These are phyloP conservation scores for Cryptocephalus moraei DNA, from an alignment of 2,888 invertebrate genomes.

Conservation along the genomic window DNA sequence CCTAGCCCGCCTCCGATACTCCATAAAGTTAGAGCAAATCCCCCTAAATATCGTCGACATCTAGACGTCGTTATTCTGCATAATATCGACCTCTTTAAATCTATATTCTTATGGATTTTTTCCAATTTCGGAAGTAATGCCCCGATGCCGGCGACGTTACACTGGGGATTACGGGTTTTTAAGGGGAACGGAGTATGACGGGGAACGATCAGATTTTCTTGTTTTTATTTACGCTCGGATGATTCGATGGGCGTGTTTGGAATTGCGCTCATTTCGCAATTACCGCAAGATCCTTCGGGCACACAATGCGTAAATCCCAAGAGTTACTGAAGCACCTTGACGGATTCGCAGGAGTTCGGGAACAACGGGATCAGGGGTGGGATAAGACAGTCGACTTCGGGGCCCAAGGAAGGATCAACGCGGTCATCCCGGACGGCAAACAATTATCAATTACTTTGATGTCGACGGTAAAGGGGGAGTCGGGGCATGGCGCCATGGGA, in stretches of 20 bases:
- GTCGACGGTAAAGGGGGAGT: too few species aligned
- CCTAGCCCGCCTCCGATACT: conserved; percentile 28
- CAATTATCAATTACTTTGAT: neutral
- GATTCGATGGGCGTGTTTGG: too few species aligned
- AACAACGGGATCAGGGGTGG: neutral
- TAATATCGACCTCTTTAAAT: conserved; percentile 28
- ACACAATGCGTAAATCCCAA: conserved; percentile 24
- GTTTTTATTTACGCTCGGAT: too few species aligned
- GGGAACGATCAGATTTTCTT: too few species aligned
- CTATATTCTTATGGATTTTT: conserved; percentile 23
- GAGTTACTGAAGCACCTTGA: neutral
- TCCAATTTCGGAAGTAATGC: conserved; percentile 20
- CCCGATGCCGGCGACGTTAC: conserved; percentile 3
- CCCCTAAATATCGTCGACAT: conserved; percentile 29
- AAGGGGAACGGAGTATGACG: too few species aligned
- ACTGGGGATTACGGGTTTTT: too few species aligned
- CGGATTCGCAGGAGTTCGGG: neutral
- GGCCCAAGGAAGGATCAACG: neutral
- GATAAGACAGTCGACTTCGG: neutral
- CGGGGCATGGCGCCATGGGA: too few species aligned
- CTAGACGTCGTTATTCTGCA: conserved; percentile 33
- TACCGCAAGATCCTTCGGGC: conserved; percentile 21
- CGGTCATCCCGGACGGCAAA: neutral
- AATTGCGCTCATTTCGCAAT: neutral
- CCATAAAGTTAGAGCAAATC: conserved; percentile 30